Evolutionary conservation across 2,113 vertebrate genomes (phyloP), one percentile per base, ranked within the genome.

Genomic region (Oceanites oceanicus): DNA sequence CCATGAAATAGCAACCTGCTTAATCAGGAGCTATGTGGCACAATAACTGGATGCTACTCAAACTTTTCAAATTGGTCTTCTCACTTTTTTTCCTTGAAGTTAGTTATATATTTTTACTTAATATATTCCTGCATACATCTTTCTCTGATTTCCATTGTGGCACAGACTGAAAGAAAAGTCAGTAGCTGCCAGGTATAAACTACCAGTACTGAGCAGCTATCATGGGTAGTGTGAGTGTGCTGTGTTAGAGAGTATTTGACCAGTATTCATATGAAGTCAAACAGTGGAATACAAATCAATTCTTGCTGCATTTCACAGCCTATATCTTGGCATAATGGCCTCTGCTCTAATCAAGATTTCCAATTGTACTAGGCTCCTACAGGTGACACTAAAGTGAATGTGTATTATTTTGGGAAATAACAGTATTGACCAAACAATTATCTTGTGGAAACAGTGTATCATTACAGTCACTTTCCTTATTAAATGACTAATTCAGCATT

Each of bases 381-480:
- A 92, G 49, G 34, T 58, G 79, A 75, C 59, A 87, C 82, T 88
- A 94, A 93, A 88, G 75, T 42, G 72, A 95, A 70, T 79, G 45
- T 73, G 55, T n/a, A 78, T 92, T 94, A 82, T 93, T 96, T 87
- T 50, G 66, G 38, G 21, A 84, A 90, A 93, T 84, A 95, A 88
- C n/a, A 32, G 22, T 92, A 97, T 95, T 94, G 94, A 97, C 44
- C 67, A 88, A 94, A 80, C 59, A 92, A 92, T 97, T 96, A 94
- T 71, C 52, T 73, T 87, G 47, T 92, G 88, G 77, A 96, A 96
- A 77, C 10, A 55, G 63, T 67, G 44, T 30, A 83, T 92, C 80
- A 94, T 96, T 92, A 88, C 1, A 7, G 29, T 13, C 44, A 76
- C 65, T 92, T 92, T 86, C 47, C 34, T 71, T 80, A 80, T 79